Percentiles rank a stretch among this genome's conserved stretches.
These are phyloP conservation scores for Eulemur coronatus DNA, from an alignment of 2,797 vertebrate genomes.

Conservation along the genomic window DNA sequence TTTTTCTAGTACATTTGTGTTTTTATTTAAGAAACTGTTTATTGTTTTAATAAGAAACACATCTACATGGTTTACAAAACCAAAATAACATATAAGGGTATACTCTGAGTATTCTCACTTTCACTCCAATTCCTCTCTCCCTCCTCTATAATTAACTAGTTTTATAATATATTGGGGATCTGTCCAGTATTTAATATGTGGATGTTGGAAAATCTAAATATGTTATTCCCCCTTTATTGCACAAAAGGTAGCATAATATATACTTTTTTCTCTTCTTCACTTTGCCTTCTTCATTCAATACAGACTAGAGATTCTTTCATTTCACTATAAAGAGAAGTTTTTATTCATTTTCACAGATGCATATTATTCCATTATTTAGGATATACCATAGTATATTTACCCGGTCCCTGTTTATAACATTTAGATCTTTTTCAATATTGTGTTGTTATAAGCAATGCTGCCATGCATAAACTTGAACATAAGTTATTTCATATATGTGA, in stretches of 20 bases:
- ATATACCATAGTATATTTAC: neutral
- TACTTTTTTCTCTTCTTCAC: neutral
- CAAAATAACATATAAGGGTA: neutral
- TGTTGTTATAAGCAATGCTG: neutral
- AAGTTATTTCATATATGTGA: neutral
- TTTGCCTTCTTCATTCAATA: neutral
- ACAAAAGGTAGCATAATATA: neutral
- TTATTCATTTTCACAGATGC: neutral
- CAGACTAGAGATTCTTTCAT: neutral
- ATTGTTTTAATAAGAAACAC: neutral
- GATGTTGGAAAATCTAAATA: neutral
- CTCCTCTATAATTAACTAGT: neutral
- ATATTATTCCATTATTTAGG: neutral
- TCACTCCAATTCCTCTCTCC: neutral
- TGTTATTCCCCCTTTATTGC: neutral
- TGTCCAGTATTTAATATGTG: neutral
- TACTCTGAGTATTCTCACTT: neutral
- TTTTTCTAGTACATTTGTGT: neutral
- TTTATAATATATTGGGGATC: neutral
- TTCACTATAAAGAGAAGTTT: neutral
- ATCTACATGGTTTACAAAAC: neutral
- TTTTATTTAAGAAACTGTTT: neutral
- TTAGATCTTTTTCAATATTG: neutral
- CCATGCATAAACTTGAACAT: neutral
- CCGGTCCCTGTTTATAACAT: neutral